Percentiles rank a stretch among this genome's conserved stretches.
Evolutionary conservation across 2,888 invertebrate species (phyloP).

Genomic region (Sesia apiformis): DNA sequence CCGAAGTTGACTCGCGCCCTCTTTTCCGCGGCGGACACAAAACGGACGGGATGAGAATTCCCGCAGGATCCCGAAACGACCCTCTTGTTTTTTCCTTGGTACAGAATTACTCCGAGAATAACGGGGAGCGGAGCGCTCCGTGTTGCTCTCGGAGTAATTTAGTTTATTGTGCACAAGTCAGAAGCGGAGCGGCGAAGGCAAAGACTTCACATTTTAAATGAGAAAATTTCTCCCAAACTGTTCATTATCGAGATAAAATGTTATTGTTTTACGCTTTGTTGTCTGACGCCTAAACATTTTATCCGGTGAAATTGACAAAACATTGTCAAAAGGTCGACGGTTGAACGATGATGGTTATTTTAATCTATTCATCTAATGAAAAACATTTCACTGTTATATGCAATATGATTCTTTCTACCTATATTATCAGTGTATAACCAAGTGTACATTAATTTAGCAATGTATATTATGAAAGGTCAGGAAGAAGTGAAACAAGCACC

Average conservation of each 20-base stretch:
- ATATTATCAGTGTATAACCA: too few species aligned
- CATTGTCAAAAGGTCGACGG: not conserved
- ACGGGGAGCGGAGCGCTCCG: slow-evolving; percentile 21
- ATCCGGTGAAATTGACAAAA: not conserved
- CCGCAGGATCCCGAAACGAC: slow-evolving; percentile 56
- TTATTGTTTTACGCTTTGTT: not conserved
- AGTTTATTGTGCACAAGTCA: slow-evolving; percentile 56
- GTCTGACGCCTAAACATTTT: not conserved
- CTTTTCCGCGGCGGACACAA: slow-evolving; percentile 23
- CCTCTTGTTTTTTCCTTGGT: slow-evolving; percentile 59
- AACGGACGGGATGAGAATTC: slow-evolving; percentile 49
- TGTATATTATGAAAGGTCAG: too few species aligned
- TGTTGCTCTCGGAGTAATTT: slow-evolving; percentile 56
- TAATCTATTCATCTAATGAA: too few species aligned
- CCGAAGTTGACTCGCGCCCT: slow-evolving; percentile 32
- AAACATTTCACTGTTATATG: too few species aligned
- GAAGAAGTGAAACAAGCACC: too few species aligned
- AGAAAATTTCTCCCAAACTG: slow-evolving; percentile 31
- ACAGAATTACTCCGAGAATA: slow-evolving; percentile 54
- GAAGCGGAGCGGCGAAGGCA: slow-evolving; percentile 32
- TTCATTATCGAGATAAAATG: slow-evolving; percentile 23
- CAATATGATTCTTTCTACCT: too few species aligned
- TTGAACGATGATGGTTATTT: too few species aligned
- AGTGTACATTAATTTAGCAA: too few species aligned
- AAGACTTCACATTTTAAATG: slow-evolving; percentile 35